phyloP scores from a whole-genome alignment of 2,797 vertebrate genomes.

The Fratercula arctica region DNA sequence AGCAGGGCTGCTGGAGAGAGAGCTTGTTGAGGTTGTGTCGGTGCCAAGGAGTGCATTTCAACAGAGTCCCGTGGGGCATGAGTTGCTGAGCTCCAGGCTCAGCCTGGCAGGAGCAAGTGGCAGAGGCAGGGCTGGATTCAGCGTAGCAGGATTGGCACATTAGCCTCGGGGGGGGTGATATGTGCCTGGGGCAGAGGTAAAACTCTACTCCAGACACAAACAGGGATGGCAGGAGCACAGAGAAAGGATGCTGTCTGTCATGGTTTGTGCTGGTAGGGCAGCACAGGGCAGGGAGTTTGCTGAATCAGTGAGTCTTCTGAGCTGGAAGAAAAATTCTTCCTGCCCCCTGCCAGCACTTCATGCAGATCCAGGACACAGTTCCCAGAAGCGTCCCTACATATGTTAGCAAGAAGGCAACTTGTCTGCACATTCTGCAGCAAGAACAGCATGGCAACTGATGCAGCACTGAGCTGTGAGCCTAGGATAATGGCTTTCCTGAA shows the following conservation, averaged over 20 bases:
- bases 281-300: neutral
- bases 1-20: neutral
- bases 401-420: neutral
- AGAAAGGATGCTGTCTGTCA: neutral
- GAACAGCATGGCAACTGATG: neutral
- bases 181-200: neutral
- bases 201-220: neutral
- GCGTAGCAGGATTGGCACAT: fast-evolving
- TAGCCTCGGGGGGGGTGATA: fast-evolving
- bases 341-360: neutral
- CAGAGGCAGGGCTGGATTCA: neutral
- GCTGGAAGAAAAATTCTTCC: neutral
- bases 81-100: neutral
- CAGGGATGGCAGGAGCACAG: neutral
- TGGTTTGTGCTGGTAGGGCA: neutral
- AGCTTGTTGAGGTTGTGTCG: neutral
- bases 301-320: neutral
- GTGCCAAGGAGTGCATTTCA: neutral
- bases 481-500: neutral
- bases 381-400: neutral
- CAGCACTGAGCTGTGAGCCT: neutral
- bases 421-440: neutral
- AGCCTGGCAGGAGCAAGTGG: neutral
- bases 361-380: neutral
- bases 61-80: neutral